These are phyloP conservation scores for Aplocera efformata DNA, from an alignment of 2,888 invertebrate species.

Conservation along the genomic window DNA sequence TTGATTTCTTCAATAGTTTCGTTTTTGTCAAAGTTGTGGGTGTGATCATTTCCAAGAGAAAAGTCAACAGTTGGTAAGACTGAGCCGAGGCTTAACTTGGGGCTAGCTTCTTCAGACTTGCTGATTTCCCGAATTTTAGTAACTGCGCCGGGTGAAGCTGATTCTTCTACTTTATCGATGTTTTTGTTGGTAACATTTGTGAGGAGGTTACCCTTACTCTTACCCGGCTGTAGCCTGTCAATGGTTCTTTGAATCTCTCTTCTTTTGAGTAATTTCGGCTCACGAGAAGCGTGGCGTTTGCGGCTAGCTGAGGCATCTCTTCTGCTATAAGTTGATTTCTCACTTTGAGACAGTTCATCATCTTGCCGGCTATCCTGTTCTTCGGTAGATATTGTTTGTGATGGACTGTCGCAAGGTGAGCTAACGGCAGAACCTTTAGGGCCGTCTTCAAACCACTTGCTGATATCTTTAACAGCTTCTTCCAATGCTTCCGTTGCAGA, in stretches of 20 bases:
- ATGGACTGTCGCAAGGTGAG: slow-evolving; percentile 89
- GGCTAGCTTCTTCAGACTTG: slow-evolving; percentile 85
- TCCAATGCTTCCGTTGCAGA: slow-evolving; percentile 78
- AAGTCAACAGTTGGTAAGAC: slow-evolving; percentile 88
- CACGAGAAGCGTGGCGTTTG: slow-evolving; percentile 70
- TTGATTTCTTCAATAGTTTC: slow-evolving; percentile 33
- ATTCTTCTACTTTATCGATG: slow-evolving; percentile 80
- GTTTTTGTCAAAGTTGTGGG: slow-evolving; percentile 80
- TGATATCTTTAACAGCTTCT: slow-evolving; percentile 91
- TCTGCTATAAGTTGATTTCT: slow-evolving; percentile 51
- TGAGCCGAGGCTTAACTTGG: slow-evolving; percentile 91
- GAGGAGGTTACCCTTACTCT: slow-evolving; percentile 91
- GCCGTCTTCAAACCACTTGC: slow-evolving; percentile 93
- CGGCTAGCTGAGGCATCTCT: slow-evolving; percentile 61
- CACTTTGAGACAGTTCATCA: slow-evolving; percentile 62
- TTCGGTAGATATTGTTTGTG: slow-evolving; percentile 83
- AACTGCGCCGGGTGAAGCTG: slow-evolving; percentile 72
- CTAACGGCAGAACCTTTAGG: slow-evolving; percentile 88
- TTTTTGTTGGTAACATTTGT: slow-evolving; percentile 82
- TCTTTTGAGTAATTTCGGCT: slow-evolving; percentile 70
- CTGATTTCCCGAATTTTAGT: slow-evolving; percentile 81
- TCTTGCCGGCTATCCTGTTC: slow-evolving; percentile 76
- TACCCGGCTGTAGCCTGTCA: slow-evolving; percentile 91
- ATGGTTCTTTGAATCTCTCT: slow-evolving; percentile 90
- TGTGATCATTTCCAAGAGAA: slow-evolving; percentile 83